Evolutionary conservation across 2,113 vertebrate genomes (phyloP).

Genomic region (Pachycephala philippinensis): DNA sequence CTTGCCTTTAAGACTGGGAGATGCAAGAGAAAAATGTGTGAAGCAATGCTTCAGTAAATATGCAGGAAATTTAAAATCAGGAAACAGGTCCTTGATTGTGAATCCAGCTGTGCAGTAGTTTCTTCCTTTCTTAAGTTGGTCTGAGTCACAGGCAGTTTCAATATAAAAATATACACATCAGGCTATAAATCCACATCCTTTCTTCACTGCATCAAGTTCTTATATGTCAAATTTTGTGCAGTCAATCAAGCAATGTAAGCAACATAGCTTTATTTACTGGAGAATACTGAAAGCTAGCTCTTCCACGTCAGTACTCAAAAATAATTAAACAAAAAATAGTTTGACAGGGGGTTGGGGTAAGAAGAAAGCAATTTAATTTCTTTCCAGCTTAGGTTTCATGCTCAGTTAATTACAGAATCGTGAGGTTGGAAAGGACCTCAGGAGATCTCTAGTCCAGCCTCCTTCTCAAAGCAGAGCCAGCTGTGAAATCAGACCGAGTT

Average conservation of each 20-base stretch:
- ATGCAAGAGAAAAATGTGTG: background rate
- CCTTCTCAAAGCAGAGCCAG: background rate
- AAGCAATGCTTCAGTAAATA: background rate
- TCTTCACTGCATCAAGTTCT: background rate
- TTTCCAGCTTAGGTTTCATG: conserved; percentile 24
- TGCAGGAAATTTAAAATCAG: background rate
- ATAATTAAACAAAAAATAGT: conserved; percentile 28
- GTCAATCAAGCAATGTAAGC: conserved; percentile 11
- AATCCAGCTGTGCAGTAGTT: conserved; percentile 11
- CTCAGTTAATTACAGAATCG: conserved; percentile 51
- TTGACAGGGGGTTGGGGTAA: background rate
- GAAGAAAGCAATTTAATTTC: conserved; percentile 53
- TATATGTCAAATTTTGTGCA: conserved; percentile 9
- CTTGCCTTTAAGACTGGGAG: background rate
- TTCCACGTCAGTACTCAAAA: conserved; percentile 21
- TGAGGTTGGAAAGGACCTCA: conserved; percentile 5
- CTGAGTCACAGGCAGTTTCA: background rate
- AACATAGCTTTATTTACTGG: conserved; percentile 1
- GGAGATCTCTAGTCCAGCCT: conserved; percentile 25
- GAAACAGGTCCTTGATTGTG: background rate
- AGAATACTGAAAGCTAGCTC: background rate
- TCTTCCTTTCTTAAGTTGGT: conserved; percentile 22
- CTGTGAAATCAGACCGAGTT: background rate
- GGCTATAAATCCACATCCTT: background rate
- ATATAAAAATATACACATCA: background rate